Percentiles rank a stretch among this genome's conserved stretches.
Evolutionary conservation across 2,888 invertebrate genomes (phyloP).

Genomic region (Patella caerulea): DNA sequence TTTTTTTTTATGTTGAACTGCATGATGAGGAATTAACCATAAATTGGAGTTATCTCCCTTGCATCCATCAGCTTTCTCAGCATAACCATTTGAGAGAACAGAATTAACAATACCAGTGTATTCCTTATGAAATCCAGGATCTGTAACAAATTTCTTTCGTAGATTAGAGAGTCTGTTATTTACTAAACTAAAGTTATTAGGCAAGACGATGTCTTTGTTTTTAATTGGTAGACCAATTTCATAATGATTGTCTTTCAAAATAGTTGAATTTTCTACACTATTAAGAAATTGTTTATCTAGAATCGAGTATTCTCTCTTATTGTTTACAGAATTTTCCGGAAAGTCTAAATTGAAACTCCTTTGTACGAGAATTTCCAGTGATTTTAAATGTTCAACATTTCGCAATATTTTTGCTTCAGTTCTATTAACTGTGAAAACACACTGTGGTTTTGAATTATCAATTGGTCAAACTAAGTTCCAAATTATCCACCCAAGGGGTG

Average conservation of each 20-base stretch:
- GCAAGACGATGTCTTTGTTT: background rate
- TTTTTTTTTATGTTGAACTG: conserved; percentile 37
- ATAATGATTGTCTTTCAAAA: background rate
- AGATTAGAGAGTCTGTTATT: conserved; percentile 16
- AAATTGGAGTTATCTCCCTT: background rate
- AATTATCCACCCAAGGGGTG: conserved; percentile 20
- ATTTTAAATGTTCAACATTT: conserved; percentile 10
- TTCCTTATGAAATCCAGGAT: conserved; percentile 6
- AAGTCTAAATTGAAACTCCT: background rate
- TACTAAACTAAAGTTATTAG: background rate
- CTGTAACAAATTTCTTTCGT: conserved; percentile 13
- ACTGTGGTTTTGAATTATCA: too few species aligned
- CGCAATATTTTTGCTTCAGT: background rate
- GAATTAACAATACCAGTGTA: conserved; percentile 18
- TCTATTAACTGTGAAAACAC: background rate
- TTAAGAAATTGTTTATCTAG: background rate
- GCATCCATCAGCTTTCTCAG: conserved; percentile 11
- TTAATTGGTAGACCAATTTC: background rate
- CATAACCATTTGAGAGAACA: conserved; percentile 26
- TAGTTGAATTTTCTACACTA: background rate
- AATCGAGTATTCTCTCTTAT: background rate
- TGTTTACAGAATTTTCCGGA: background rate
- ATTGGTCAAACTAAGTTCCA: background rate
- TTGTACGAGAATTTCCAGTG: background rate
- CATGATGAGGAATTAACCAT: conserved; percentile 39